Base-by-base conservation (phyloP, 2,888 invertebrate genomes). In the Yponomeuta malinellus region DNA sequence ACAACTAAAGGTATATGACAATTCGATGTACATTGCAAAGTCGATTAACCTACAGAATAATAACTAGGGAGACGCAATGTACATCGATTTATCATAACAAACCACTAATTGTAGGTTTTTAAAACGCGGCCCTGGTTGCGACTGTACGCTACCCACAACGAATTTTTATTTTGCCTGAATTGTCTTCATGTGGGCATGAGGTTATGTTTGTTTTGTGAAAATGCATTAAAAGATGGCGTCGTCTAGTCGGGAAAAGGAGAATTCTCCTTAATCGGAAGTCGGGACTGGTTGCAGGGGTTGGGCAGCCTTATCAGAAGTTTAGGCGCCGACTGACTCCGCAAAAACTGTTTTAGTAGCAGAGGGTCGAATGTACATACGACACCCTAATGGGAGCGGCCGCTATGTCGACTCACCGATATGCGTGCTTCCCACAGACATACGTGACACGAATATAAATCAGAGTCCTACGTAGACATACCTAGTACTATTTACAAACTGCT, bases 201-300 rank as follows among this genome's bases (percentile, higher is more conserved):
- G 37, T 2, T 37, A 37, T 37, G 37, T 37, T 37, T 37, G 52
- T 10, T 9, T 12, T 12, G 15, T 59, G 52, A 59, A 59, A 59
- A 12, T 59, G 52, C 23, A 72, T 31, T 48, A 70, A 43, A 43
- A 64, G 64, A 48, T 66, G 72, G 66, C 71, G 72, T 66, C 72
- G 71, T 69, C 71, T 72, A 23, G 69, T 31, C 71, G 52, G 70
- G 64, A 23, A 23, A 23, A 23, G 23, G 23, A 23, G 23, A 23
- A 23, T 1, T 23, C 23, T 23, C 23, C 23, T 23, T 23, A 23
- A 23, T 1, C 23, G 23, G 23, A 23, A 48, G 43, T 66, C 33
- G 69, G 65, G 10, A 70, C 10, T 48, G 10, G 12, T 52, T 33
- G 52, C 52, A 10, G 52, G 52, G 52, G 52, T 59, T 59, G 65